Conservation (phyloP, 64 coral and sea anemone genomes). For the Pocillopora verrucosa region DNA sequence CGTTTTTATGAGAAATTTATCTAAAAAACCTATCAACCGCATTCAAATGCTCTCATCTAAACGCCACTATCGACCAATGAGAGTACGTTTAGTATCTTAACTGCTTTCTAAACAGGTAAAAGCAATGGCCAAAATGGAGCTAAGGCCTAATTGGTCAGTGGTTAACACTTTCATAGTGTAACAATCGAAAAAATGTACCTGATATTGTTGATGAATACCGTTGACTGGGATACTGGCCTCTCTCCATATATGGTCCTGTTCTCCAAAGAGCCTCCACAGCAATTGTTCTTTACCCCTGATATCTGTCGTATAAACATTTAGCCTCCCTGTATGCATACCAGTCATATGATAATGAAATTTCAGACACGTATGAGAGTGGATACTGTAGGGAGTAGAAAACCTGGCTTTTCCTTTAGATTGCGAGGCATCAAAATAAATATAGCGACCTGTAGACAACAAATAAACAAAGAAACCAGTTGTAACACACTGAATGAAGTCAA, state of each 20-base stretch:
- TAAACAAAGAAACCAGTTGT: neutral
- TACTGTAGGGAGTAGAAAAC: neutral
- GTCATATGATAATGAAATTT: conserved; percentile 25
- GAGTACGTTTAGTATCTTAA: too few species aligned
- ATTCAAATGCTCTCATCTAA: too few species aligned
- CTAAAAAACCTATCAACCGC: too few species aligned
- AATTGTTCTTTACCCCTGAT: conserved; percentile 2
- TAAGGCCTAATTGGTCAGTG: too few species aligned
- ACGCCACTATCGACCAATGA: too few species aligned
- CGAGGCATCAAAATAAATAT: neutral
- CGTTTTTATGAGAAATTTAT: too few species aligned
- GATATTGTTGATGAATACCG: neutral
- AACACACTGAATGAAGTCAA: neutral
- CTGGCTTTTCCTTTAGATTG: neutral
- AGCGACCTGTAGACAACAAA: neutral
- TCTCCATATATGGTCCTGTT: conserved; percentile 26
- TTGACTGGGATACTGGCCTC: conserved; percentile 20
- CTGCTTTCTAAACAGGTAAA: too few species aligned
- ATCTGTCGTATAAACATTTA: conserved; percentile 33
- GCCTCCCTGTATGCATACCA: conserved; percentile 15
- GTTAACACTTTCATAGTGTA: neutral
- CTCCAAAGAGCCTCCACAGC: conserved; percentile 23
- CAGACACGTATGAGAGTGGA: conserved; percentile 10
- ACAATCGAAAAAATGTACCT: neutral
- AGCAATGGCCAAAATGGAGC: too few species aligned